These are phyloP conservation scores for Tipula helvola DNA, from an alignment of 2,888 invertebrate species.

Conservation along the genomic window DNA sequence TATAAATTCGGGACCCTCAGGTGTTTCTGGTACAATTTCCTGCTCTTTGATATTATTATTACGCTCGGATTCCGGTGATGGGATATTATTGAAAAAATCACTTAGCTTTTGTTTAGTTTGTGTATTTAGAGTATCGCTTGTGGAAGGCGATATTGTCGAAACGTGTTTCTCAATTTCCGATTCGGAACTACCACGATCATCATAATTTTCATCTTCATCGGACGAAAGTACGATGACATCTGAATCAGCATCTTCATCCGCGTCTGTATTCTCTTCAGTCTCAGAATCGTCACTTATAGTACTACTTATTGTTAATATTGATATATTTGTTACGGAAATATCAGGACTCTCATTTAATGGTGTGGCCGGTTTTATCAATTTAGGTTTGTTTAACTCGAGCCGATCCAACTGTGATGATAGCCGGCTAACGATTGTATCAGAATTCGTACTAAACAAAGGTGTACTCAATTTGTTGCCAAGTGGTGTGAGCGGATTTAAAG, in stretches of 20 bases:
- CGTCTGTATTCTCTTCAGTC: constrained; percentile 5
- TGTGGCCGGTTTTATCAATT: background rate
- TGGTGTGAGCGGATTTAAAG: background rate
- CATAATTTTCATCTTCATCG: background rate
- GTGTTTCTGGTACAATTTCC: background rate
- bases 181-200: background rate
- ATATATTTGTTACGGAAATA: background rate
- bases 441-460: background rate
- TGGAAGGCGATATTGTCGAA: background rate
- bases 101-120: background rate
- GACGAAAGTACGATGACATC: background rate
- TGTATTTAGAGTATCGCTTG: background rate
- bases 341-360: background rate
- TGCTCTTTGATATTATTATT: background rate
- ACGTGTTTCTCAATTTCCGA: background rate
- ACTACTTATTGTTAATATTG: background rate
- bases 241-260: background rate
- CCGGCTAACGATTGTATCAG: background rate
- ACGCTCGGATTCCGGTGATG: background rate
- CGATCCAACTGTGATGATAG: background rate
- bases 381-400: background rate
- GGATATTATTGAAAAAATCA: constrained; percentile 8
- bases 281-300: constrained; percentile 11
- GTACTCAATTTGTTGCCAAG: background rate
- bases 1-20: background rate